Percentiles rank a stretch among this genome's conserved stretches.
phyloP scores from a whole-genome alignment of 2,797 vertebrate genomes.

The Sciurus carolinensis region DNA sequence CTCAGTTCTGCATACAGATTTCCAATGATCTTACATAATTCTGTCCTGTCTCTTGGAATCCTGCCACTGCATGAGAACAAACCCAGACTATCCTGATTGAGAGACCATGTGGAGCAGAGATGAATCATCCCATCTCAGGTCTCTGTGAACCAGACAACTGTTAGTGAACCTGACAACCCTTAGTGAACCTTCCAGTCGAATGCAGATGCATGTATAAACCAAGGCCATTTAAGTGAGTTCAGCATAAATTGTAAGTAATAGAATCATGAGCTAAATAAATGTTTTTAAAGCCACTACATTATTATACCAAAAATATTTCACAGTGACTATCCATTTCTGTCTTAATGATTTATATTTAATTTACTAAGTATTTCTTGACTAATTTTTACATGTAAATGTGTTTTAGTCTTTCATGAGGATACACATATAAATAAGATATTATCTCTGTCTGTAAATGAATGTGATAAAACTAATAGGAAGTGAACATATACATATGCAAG shows the following conservation, averaged over 20 bases:
- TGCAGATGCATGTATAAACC: not conserved
- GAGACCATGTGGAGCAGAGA: not conserved
- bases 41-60: not conserved
- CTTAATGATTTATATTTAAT: constrained; percentile 32
- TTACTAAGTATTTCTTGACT: not conserved
- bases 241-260: not conserved
- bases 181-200: not conserved
- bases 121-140: not conserved
- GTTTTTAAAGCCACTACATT: constrained; percentile 7
- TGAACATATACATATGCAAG: not conserved
- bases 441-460: not conserved
- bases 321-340: not conserved
- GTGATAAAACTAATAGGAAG: not conserved
- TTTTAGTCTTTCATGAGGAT: constrained; percentile 12
- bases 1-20: not conserved
- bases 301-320: not conserved
- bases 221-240: not conserved
- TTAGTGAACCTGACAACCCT: not conserved
- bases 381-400: not conserved
- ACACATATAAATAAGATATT: not conserved
- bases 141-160: not conserved
- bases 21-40: not conserved
- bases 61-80: not conserved
- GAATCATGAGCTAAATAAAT: not conserved
- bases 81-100: not conserved